Evolutionary conservation across 2,888 invertebrate genomes (phyloP).

Genomic region (Galeopsomyia nigrocyanea): DNA sequence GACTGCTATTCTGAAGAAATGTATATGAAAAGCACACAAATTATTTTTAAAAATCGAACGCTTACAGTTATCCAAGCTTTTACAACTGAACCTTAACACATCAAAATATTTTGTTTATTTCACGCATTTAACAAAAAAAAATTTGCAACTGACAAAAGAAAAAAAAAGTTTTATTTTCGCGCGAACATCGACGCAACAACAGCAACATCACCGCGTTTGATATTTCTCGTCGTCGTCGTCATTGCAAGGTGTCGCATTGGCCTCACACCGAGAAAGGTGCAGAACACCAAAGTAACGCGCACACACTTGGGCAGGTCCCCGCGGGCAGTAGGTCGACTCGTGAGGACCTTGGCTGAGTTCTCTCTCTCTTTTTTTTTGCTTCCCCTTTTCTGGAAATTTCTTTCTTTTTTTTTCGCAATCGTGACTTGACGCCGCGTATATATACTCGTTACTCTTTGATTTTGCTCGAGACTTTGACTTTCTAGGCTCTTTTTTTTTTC

Average conservation of each 20-base stretch:
- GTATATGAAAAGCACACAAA: too few species aligned
- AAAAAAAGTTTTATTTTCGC: too few species aligned
- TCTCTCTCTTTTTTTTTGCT: neutral
- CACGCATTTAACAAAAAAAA: too few species aligned
- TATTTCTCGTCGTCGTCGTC: neutral
- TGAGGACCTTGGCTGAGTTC: slow-evolving; percentile 32
- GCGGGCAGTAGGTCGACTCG: slow-evolving; percentile 35
- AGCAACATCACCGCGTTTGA: too few species aligned
- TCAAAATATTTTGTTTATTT: too few species aligned
- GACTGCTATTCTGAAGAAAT: too few species aligned
- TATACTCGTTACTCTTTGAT: neutral
- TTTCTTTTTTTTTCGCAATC: slow-evolving; percentile 16
- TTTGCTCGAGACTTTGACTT: neutral
- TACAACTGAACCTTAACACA: too few species aligned
- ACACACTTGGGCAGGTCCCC: neutral
- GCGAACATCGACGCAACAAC: too few species aligned
- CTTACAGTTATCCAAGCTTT: too few species aligned
- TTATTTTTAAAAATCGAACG: too few species aligned
- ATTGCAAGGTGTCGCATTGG: slow-evolving; percentile 17
- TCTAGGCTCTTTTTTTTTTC: too few species aligned
- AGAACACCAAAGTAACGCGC: neutral
- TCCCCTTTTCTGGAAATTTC: slow-evolving; percentile 15
- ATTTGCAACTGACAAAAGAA: too few species aligned
- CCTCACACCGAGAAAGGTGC: slow-evolving; percentile 35
- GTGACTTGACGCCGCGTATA: neutral